A percentile compares a stretch with the other conserved stretches of the same genome.
Conservation (phyloP, 2,797 vertebrate species). For the Sardinella longiceps region DNA sequence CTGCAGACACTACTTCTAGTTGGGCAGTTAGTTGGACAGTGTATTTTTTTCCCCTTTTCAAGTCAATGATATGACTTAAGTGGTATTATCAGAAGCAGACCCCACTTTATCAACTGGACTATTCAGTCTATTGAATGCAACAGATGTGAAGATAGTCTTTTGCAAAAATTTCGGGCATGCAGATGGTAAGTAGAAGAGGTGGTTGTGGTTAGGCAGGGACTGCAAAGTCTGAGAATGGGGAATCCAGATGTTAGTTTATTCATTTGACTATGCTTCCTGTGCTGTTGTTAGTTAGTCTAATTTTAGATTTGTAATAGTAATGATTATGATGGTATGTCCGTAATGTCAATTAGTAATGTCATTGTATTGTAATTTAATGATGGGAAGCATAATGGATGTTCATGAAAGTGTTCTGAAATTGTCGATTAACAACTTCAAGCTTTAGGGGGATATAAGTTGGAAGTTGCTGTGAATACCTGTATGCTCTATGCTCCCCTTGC, state of each 20-base stretch:
- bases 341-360: too few relatives aligned
- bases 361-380: too few relatives aligned
- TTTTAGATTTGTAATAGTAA: too few relatives aligned
- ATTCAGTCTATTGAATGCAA: not conserved
- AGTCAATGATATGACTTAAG: not conserved
- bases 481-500: not conserved
- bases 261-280: not conserved
- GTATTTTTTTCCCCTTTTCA: not conserved
- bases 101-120: not conserved
- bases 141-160: not conserved
- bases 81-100: not conserved
- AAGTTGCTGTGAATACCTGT: not conserved
- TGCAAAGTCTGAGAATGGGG: not conserved
- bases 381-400: too few relatives aligned
- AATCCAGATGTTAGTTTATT: not conserved
- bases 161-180: not conserved
- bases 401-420: not conserved
- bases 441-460: not conserved
- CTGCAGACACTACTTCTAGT: not conserved
- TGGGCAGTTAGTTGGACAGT: not conserved
- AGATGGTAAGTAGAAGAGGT: not conserved
- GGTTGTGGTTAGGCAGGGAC: not conserved
- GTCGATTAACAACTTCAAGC: too few relatives aligned
- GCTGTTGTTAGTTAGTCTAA: not conserved
- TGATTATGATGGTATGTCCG: too few relatives aligned